A percentile compares a stretch with the other conserved stretches of the same genome.
phyloP scores from a whole-genome alignment of 2,113 vertebrate species.

The Misgurnus mizolepis region DNA sequence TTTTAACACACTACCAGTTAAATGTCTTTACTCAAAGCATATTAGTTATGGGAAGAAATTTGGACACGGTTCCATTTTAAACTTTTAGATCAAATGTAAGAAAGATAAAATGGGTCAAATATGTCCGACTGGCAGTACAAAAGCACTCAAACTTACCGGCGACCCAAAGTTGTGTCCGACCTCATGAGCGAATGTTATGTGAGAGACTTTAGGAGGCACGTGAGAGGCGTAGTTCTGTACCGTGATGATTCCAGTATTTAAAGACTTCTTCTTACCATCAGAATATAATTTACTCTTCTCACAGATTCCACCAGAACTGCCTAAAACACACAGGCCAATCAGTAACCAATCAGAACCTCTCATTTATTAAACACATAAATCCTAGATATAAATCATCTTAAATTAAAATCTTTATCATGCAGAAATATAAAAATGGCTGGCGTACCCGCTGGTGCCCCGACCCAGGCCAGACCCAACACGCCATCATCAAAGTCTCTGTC shows the following conservation, averaged over 20 bases:
- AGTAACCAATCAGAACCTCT: not conserved
- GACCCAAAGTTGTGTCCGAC: conserved; percentile 99
- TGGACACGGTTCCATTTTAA: too few relatives aligned
- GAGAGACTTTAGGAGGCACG: conserved; percentile 97
- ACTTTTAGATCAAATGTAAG: too few relatives aligned
- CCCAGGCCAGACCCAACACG: conserved; percentile 96
- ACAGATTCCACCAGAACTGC: conserved; percentile 98
- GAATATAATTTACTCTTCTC: conserved; percentile 98
- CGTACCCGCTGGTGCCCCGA: conserved; percentile 95
- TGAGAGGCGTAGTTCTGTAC: conserved; percentile 99
- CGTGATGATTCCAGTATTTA: conserved; percentile 98
- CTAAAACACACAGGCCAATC: conserved; percentile 66
- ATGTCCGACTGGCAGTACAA: too few relatives aligned
- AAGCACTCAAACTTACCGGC: conserved; percentile 83
- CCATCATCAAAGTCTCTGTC: conserved; percentile 98
- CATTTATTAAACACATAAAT: too few relatives aligned
- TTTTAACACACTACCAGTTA: not conserved
- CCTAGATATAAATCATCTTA: too few relatives aligned
- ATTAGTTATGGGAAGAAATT: too few relatives aligned
- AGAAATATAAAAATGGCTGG: not conserved
- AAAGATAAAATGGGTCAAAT: too few relatives aligned
- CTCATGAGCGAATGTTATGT: conserved; percentile 98
- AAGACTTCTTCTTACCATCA: conserved; percentile 97
- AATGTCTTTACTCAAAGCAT: too few relatives aligned
- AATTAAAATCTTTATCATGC: too few relatives aligned